Evolutionary conservation across 2,797 vertebrate species (phyloP).

Genomic region (Macropodus opercularis): DNA sequence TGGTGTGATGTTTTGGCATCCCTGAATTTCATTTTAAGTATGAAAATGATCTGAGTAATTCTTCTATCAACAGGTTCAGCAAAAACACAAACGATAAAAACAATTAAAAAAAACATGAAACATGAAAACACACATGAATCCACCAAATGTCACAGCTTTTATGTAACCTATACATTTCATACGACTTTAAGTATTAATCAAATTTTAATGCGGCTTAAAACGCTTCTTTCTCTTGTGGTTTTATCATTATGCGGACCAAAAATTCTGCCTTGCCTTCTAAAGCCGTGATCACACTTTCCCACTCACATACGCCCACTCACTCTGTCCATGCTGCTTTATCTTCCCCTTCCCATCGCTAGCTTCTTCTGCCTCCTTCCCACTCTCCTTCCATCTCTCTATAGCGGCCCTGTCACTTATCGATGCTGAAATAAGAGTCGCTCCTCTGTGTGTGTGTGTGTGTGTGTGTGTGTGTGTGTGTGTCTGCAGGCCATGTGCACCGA

Average conservation of each 20-base stretch:
- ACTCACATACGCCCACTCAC: slow-evolving; percentile 69
- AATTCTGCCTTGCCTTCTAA: slow-evolving; percentile 61
- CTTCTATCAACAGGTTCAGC: not conserved
- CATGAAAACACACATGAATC: not conserved
- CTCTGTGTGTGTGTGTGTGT: too few relatives aligned
- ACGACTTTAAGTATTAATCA: slow-evolving; percentile 27
- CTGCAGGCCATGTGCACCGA: slow-evolving; percentile 65
- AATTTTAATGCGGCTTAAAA: slow-evolving; percentile 13
- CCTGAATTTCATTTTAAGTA: too few relatives aligned
- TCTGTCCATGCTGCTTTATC: slow-evolving; percentile 63
- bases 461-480: too few relatives aligned
- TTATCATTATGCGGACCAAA: slow-evolving; percentile 47
- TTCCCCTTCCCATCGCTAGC: slow-evolving; percentile 52
- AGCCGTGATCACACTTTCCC: slow-evolving; percentile 76
- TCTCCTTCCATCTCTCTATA: slow-evolving; percentile 34
- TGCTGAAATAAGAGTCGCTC: slow-evolving; percentile 40
- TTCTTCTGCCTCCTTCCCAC: slow-evolving; percentile 38
- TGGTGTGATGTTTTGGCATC: too few relatives aligned
- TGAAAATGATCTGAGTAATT: not conserved
- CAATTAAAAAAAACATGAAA: not conserved
- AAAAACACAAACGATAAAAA: not conserved
- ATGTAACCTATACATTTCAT: slow-evolving; percentile 5
- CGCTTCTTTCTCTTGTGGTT: slow-evolving; percentile 31
- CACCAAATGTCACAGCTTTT: slow-evolving; percentile 16
- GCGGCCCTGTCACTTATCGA: slow-evolving; percentile 47